A percentile compares a stretch with the other conserved stretches of the same genome.
These are phyloP conservation scores for Clusia tigrina DNA, from an alignment of 2,888 invertebrate genomes.

Conservation along the genomic window DNA sequence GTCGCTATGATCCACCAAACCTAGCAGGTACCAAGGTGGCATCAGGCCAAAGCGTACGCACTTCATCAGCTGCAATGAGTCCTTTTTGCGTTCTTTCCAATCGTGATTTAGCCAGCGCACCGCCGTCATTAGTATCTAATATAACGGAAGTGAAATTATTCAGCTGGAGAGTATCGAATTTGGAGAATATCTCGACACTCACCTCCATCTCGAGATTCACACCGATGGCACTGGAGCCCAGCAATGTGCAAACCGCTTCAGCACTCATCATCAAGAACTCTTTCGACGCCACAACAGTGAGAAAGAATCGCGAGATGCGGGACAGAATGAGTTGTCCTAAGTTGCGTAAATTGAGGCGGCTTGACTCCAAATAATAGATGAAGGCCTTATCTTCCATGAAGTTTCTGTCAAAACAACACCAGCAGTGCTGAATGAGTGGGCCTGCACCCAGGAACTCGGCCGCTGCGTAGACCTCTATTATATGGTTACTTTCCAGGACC, in stretches of 20 bases:
- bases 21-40: slow-evolving; percentile 80
- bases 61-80: slow-evolving; percentile 70
- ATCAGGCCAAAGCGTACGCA: slow-evolving; percentile 80
- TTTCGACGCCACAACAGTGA: slow-evolving; percentile 77
- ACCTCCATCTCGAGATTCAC: slow-evolving; percentile 72
- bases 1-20: slow-evolving; percentile 76
- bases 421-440: slow-evolving; percentile 61
- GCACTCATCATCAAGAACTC: slow-evolving; percentile 74
- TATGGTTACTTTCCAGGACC: slow-evolving; percentile 64
- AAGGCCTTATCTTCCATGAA: slow-evolving; percentile 73
- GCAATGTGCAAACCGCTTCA: slow-evolving; percentile 72
- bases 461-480: slow-evolving; percentile 42
- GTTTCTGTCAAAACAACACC: slow-evolving; percentile 77
- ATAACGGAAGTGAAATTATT: slow-evolving; percentile 28
- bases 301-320: slow-evolving; percentile 76
- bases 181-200: too few relatives aligned
- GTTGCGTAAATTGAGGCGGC: slow-evolving; percentile 59
- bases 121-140: slow-evolving; percentile 77
- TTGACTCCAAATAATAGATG: slow-evolving; percentile 65
- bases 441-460: slow-evolving; percentile 54
- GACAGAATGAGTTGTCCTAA: slow-evolving; percentile 66
- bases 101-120: slow-evolving; percentile 79
- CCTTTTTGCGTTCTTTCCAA: slow-evolving; percentile 70
- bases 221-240: slow-evolving; percentile 76
- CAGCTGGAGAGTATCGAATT: not conserved